Evolutionary conservation across 1,140 invertebrate species (phyloP), one percentile per base, ranked within the genome.

Genomic region (Stegodyphus mimosarum): DNA sequence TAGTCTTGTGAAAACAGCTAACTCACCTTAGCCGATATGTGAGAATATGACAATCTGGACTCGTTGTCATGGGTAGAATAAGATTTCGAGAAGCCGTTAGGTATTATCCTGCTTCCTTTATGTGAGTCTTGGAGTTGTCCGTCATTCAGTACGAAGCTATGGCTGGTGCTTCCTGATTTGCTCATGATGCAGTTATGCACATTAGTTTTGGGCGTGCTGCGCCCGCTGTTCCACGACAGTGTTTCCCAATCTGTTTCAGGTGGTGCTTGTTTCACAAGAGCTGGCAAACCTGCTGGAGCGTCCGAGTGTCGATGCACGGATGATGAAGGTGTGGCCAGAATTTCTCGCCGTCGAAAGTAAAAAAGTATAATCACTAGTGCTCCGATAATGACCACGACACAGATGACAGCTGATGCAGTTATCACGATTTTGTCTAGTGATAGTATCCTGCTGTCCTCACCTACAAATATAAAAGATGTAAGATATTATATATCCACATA

Each of bases 401-500:
- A 97, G 88, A 97, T 96, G 33, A 95, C 95, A 7, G 96, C 96
- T 88, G 95, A 96, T 1, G 96, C 96, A 15, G 95, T 96, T 88
- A 97, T 97, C 17, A 96, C 97, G 88, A 97, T 96, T 90, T 96
- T 97, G 90, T 98, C 96, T 94, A 97, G 96, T 90, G 96, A 95
- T 13, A 95, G 95, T 50, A 86, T 78, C 55, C 86, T 51, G 48
- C 80, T 70, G 13, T 73, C 71, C 33, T 63, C 74, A 53, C 76
- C 49, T 78, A 17, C 51, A 53, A 60, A 33, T 33, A 33, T 3
- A 33, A 33, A 33, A 33, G 33, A 33, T n/a, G n/a, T n/a, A n/a
- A 3, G 33, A 33, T 33, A 33, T 33, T 33, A 33, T n/a, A n/a
- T n/a, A n/a, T n/a, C n/a, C n/a, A n/a, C n/a, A n/a, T n/a, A n/a